These are phyloP conservation scores for Neosalanx taihuensis DNA, from an alignment of 2,797 vertebrate species.

Conservation along the genomic window DNA sequence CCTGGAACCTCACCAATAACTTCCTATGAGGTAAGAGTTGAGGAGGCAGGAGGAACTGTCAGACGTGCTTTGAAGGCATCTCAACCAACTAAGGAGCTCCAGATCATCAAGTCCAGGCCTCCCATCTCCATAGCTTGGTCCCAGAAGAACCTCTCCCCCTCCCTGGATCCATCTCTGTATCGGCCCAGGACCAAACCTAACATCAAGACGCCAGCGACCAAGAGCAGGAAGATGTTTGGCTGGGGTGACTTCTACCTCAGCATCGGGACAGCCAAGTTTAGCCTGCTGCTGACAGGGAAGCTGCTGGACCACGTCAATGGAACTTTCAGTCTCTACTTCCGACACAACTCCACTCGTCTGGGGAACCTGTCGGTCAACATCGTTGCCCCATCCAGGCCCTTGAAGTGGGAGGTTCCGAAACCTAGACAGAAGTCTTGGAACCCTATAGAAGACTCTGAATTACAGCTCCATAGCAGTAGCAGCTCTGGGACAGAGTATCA, in stretches of 20 bases:
- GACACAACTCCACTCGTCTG: slow-evolving; percentile 95
- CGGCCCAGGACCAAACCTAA: slow-evolving; percentile 85
- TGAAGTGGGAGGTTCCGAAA: slow-evolving; percentile 83
- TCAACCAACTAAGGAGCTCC: no score
- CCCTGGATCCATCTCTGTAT: slow-evolving; percentile 75
- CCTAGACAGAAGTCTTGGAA: no score
- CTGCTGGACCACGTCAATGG: slow-evolving; percentile 97
- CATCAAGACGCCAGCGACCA: slow-evolving; percentile 79
- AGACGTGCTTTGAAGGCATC: no score
- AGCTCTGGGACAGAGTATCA: slow-evolving; percentile 36
- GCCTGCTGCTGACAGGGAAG: slow-evolving; percentile 92
- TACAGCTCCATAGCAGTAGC: slow-evolving; percentile 69
- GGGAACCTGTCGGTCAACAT: slow-evolving; percentile 96
- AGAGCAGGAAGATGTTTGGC: slow-evolving; percentile 93
- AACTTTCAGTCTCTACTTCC: slow-evolving; percentile 95
- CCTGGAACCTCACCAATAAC: no score
- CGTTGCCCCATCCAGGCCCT: slow-evolving; percentile 90
- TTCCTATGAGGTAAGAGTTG: no score
- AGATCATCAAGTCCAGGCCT: slow-evolving; percentile 20
- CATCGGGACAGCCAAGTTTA: slow-evolving; percentile 92
- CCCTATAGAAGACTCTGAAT: no score
- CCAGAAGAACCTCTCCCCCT: slow-evolving; percentile 80
- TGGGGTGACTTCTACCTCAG: slow-evolving; percentile 99
- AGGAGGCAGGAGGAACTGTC: no score
- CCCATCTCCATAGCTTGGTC: slow-evolving; percentile 80